A percentile compares a stretch with the other conserved stretches of the same genome.
phyloP scores from a whole-genome alignment of 2,888 invertebrate genomes.

The Apodemia zela region DNA sequence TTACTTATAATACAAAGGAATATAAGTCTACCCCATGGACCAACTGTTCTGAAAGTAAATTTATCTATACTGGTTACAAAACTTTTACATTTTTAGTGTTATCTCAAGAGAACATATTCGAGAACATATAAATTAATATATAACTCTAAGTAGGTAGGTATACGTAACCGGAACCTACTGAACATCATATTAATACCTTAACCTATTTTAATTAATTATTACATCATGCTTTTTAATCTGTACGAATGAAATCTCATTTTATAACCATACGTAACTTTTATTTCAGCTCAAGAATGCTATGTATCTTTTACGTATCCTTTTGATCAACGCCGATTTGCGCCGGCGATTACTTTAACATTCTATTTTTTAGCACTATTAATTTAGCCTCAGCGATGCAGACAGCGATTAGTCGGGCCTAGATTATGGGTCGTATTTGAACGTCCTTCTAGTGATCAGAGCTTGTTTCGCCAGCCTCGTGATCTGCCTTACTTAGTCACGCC shows the following conservation, averaged over 20 bases:
- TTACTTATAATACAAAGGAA: no score
- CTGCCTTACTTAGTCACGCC: slow-evolving; percentile 60
- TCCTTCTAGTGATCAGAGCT: slow-evolving; percentile 30
- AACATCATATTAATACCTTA: background rate
- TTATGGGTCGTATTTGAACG: slow-evolving; percentile 28
- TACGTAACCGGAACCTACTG: no score
- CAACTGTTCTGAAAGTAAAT: no score
- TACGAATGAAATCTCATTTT: background rate
- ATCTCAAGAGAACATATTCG: no score
- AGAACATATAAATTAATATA: no score
- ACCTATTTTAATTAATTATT: background rate
- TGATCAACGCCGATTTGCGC: slow-evolving; percentile 10
- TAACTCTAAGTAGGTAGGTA: no score
- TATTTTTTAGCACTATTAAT: slow-evolving; percentile 21
- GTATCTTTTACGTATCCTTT: slow-evolving; percentile 12
- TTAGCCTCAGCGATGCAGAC: slow-evolving; percentile 23
- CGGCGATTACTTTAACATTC: slow-evolving; percentile 9
- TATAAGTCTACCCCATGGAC: no score
- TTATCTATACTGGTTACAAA: no score
- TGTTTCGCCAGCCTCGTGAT: slow-evolving; percentile 54
- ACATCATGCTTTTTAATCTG: background rate
- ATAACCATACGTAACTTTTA: background rate
- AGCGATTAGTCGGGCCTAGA: slow-evolving; percentile 30
- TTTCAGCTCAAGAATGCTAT: slow-evolving; percentile 3
- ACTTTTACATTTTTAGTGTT: no score